Evolutionary conservation across 2,797 vertebrate genomes (phyloP).

Genomic region (Graptemys geographica): DNA sequence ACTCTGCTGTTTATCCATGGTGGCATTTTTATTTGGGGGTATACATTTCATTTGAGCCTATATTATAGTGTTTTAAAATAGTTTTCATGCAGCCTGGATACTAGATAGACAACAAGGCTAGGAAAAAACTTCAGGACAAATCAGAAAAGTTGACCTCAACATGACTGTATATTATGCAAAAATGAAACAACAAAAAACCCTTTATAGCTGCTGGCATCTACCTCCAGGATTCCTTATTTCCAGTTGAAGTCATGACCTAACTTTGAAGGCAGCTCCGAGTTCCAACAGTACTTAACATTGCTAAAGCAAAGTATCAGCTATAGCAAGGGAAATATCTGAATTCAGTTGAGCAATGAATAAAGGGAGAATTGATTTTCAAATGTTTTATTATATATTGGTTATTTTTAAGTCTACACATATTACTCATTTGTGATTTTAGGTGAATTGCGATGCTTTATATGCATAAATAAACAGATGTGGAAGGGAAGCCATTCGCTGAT

Average conservation of each 20-base stretch:
- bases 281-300: background rate
- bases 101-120: slow-evolving; percentile 3
- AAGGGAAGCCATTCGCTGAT: background rate
- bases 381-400: slow-evolving; percentile 55
- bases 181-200: background rate
- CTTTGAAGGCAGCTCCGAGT: background rate
- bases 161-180: slow-evolving; percentile 11
- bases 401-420: slow-evolving; percentile 58
- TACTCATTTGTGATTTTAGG: slow-evolving; percentile 43
- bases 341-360: background rate
- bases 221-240: slow-evolving; percentile 28
- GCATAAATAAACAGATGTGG: background rate
- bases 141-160: slow-evolving; percentile 1
- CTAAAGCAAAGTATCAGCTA: background rate
- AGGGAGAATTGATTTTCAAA: slow-evolving; percentile 54
- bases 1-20: too few relatives aligned
- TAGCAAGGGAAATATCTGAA: slow-evolving; percentile 9
- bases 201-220: background rate
- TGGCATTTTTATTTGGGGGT: too few relatives aligned
- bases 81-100: background rate
- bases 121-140: slow-evolving; percentile 3
- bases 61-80: too few relatives aligned
- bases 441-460: background rate
- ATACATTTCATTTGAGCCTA: too few relatives aligned
- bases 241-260: background rate